These are phyloP conservation scores for Taenaris catops DNA, from an alignment of 2,888 invertebrate genomes.

Conservation along the genomic window DNA sequence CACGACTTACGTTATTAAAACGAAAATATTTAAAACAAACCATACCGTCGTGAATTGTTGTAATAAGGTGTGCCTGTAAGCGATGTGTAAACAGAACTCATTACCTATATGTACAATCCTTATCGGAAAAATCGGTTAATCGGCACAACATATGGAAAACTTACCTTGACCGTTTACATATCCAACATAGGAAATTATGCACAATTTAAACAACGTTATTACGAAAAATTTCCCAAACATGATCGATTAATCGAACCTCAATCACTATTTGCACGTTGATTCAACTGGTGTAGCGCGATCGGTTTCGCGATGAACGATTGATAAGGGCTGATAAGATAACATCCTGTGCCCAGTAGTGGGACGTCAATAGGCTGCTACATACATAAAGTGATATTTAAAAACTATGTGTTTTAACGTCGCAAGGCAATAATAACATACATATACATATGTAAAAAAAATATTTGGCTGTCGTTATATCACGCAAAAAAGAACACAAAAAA, in stretches of 20 bases:
- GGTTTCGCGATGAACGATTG: slow-evolving; percentile 69
- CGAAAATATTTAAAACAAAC: too few relatives aligned
- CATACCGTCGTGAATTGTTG: too few relatives aligned
- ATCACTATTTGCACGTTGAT: slow-evolving; percentile 46
- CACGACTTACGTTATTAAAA: too few relatives aligned
- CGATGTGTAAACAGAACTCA: slow-evolving; percentile 2
- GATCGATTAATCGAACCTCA: slow-evolving; percentile 32
- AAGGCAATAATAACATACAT: too few relatives aligned
- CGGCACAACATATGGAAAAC: slow-evolving; percentile 24
- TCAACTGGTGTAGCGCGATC: slow-evolving; percentile 46
- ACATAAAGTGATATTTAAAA: too few relatives aligned
- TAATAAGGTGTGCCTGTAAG: slow-evolving; percentile 4
- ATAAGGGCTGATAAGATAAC: slow-evolving; percentile 71
- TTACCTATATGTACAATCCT: background rate
- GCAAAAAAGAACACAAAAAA: too few relatives aligned
- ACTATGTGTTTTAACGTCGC: too few relatives aligned
- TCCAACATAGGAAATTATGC: slow-evolving; percentile 43
- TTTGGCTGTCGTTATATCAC: too few relatives aligned
- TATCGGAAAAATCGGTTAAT: slow-evolving; percentile 15
- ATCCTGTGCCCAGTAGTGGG: too few relatives aligned
- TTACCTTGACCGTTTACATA: slow-evolving; percentile 58
- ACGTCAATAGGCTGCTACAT: too few relatives aligned
- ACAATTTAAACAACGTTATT: slow-evolving; percentile 38
- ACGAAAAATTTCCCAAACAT: slow-evolving; percentile 45
- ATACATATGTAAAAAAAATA: too few relatives aligned